Base-by-base conservation (phyloP, 2,797 vertebrate species). In the Oryzias sinensis region DNA sequence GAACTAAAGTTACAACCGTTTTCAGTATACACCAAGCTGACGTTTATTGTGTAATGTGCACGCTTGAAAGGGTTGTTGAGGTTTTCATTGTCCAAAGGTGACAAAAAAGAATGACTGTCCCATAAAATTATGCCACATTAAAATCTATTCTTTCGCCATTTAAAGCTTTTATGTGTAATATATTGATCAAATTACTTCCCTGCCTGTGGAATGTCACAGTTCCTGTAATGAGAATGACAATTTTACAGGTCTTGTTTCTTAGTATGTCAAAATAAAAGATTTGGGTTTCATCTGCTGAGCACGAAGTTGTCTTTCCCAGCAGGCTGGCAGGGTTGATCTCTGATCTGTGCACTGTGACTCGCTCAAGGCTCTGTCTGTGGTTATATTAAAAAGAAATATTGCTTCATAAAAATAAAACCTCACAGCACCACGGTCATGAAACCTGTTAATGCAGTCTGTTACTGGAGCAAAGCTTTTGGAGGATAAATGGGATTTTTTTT, bases 341-440 rank as follows among this genome's bases (percentile, higher is more conserved):
- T 75, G 77, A 79, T 75, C 78, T 78, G 68, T 70, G 68, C 71
- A 68, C 72, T 70, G 55, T 71, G 80, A 82, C 74, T 83, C 56
- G 76, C 79, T 80, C 75, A 72, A 78, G 79, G 83, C 73, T 66
- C 60, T 63, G 63, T 81, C 68, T 72, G 57, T 56, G 65, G 40
- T 59, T 76, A 82, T 84, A 86, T 89, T 90, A 88, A 90, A 88
- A 84, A 89, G 82, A 92, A 83, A 87, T 84, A 90, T 87, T 76
- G 87, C 82, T 87, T 90, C 81, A 89, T 89, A 87, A 91, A 90
- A 87, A 89, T 89, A 87, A 91, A 90, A 87, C 22, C 47, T 67
- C 40, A 25, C 57, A 63, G 69, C 16, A 13, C 74, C 65, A 83
- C 72, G 74, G 78, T 70, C 74, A 61, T 83, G 80, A 76, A 62